Percentiles rank a stretch among this genome's conserved stretches.
Conservation (phyloP, 2,113 vertebrate genomes). For the Aepyceros melampus region DNA sequence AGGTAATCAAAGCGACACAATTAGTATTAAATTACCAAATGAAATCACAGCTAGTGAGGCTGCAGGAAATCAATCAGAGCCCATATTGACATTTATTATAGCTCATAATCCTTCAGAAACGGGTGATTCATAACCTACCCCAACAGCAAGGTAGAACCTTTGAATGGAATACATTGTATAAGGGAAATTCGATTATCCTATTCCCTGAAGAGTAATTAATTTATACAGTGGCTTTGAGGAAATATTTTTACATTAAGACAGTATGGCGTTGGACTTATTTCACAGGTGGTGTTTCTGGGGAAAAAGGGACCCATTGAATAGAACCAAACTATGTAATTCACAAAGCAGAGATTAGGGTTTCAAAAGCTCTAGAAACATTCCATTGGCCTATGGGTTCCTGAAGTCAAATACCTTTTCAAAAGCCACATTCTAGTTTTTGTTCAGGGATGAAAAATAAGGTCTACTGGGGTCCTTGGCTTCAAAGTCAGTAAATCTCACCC, state of each 20-base stretch:
- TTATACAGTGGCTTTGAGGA: slow-evolving; percentile 59
- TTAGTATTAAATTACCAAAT: slow-evolving; percentile 44
- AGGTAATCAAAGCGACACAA: slow-evolving; percentile 38
- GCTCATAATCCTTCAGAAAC: slow-evolving; percentile 56
- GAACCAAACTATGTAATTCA: slow-evolving; percentile 43
- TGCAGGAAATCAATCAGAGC: slow-evolving; percentile 40
- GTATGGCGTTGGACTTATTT: slow-evolving; percentile 53
- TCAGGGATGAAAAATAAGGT: not conserved
- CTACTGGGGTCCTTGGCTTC: not conserved
- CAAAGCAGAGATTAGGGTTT: slow-evolving; percentile 52
- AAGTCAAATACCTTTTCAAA: slow-evolving; percentile 23
- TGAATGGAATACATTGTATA: slow-evolving; percentile 62
- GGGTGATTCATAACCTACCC: slow-evolving; percentile 24
- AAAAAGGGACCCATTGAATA: slow-evolving; percentile 43
- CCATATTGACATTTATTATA: slow-evolving; percentile 58
- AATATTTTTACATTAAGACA: slow-evolving; percentile 66
- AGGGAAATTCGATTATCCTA: slow-evolving; percentile 63
- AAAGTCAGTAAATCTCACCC: not conserved
- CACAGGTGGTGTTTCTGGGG: slow-evolving; percentile 44
- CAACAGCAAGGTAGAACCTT: not conserved
- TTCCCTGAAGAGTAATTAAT: slow-evolving; percentile 57
- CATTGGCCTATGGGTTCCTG: not conserved
- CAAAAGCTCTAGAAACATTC: slow-evolving; percentile 44
- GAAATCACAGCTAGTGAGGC: not conserved
- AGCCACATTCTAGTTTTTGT: slow-evolving; percentile 21